These are phyloP conservation scores for Petrocephalus schoutedeni DNA, from an alignment of 2,797 vertebrate genomes.

Conservation along the genomic window DNA sequence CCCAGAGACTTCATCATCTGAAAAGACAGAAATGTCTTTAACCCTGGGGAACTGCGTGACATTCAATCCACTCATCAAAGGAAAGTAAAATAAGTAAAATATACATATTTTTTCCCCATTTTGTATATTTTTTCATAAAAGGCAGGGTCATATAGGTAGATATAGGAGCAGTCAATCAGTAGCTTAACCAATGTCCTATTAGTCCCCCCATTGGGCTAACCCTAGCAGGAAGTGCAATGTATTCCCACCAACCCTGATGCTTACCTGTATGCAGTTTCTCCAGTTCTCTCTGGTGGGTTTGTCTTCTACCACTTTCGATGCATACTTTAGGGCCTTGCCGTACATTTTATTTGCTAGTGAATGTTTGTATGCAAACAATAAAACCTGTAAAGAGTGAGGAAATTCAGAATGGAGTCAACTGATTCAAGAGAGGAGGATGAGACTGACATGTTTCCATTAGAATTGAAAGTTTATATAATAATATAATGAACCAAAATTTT, in stretches of 20 bases:
- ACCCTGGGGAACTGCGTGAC: background rate
- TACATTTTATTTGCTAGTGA: slow-evolving; percentile 91
- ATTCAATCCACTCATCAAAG: too few relatives aligned
- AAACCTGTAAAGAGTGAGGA: slow-evolving; percentile 63
- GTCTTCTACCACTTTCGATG: slow-evolving; percentile 91
- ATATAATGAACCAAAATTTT: background rate
- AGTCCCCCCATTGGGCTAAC: background rate
- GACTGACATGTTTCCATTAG: background rate
- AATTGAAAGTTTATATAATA: background rate
- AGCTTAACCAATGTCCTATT: background rate
- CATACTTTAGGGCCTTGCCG: slow-evolving; percentile 87
- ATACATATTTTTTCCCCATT: too few relatives aligned
- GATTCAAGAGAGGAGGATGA: background rate
- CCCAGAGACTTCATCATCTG: slow-evolving; percentile 89
- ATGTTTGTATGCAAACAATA: slow-evolving; percentile 94
- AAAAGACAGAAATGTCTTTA: background rate
- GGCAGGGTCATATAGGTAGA: background rate
- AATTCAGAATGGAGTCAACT: background rate
- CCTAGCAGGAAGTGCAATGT: background rate
- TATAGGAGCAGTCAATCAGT: background rate
- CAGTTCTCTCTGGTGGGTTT: slow-evolving; percentile 95
- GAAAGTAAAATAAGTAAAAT: too few relatives aligned
- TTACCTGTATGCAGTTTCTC: slow-evolving; percentile 94
- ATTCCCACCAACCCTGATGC: background rate
- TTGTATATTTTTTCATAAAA: too few relatives aligned